A percentile compares a stretch with the other conserved stretches of the same genome.
phyloP scores from a whole-genome alignment of 2,113 vertebrate species.

The Pongo abelii region DNA sequence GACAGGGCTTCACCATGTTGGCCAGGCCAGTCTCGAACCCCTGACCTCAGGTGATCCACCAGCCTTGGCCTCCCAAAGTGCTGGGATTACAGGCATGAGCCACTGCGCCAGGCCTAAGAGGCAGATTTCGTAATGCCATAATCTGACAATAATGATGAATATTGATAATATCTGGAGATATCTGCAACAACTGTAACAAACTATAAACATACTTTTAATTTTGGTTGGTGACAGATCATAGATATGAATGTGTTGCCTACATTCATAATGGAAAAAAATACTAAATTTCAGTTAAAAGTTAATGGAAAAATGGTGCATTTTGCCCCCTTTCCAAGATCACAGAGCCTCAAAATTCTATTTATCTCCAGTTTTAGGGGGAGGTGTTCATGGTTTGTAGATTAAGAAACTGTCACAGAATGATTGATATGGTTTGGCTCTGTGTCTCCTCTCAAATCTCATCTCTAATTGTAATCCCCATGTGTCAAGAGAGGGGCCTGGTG shows the following conservation, averaged over 20 bases:
- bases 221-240: neutral
- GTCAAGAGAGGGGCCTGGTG: no score
- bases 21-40: no score
- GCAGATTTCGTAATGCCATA: neutral
- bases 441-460: no score
- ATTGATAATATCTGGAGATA: neutral
- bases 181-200: neutral
- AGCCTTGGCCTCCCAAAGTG: no score
- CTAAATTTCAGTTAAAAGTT: neutral
- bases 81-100: no score
- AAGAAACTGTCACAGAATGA: neutral
- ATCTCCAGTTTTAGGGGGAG: neutral
- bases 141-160: neutral
- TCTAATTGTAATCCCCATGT: no score
- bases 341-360: neutral
- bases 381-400: neutral
- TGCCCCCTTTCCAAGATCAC: neutral
- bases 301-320: neutral
- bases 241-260: neutral
- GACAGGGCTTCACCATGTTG: no score
- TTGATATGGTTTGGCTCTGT: no score
- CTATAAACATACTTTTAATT: neutral
- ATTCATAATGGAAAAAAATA: neutral
- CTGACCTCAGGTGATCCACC: no score
- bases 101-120: neutral